Percentiles rank a stretch among this genome's conserved stretches.
Conservation (phyloP, 35 echinoderm and acorn worm species). For the Patiria miniata region DNA sequence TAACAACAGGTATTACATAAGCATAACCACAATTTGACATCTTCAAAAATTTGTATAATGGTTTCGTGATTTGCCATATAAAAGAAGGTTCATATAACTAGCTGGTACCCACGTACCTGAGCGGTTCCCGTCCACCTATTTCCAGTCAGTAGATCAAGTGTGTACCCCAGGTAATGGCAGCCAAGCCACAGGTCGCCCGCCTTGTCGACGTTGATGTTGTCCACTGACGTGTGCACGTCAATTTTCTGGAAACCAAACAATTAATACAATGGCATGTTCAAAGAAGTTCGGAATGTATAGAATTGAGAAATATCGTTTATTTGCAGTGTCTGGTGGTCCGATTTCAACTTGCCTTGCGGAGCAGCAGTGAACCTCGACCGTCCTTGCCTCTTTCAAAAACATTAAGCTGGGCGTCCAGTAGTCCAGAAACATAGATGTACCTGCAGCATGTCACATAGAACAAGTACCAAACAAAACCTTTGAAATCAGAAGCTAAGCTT, state of each 20-base stretch:
- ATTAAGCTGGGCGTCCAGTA: not conserved
- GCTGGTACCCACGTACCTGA: not conserved
- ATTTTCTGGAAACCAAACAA: constrained; percentile 19
- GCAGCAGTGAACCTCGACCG: not conserved
- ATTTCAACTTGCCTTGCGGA: not conserved
- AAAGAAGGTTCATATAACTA: too few species aligned
- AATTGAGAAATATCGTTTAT: too few species aligned
- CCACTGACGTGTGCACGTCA: constrained; percentile 17
- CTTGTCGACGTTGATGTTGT: constrained; percentile 63
- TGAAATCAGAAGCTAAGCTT: too few species aligned
- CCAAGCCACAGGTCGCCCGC: constrained; percentile 51
- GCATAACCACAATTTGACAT: too few species aligned
- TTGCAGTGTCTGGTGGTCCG: too few species aligned
- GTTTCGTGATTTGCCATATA: too few species aligned
- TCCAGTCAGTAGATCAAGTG: not conserved
- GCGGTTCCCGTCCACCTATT: constrained; percentile 38
- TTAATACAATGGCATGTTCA: too few species aligned
- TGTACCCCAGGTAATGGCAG: not conserved
- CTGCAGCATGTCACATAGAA: not conserved
- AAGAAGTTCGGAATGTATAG: too few species aligned
- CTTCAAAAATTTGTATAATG: too few species aligned
- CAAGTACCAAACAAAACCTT: too few species aligned
- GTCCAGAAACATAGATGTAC: not conserved
- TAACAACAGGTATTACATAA: too few species aligned
- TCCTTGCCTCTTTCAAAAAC: not conserved